phyloP scores from a whole-genome alignment of 2,888 invertebrate species.

The Morpho achilles region DNA sequence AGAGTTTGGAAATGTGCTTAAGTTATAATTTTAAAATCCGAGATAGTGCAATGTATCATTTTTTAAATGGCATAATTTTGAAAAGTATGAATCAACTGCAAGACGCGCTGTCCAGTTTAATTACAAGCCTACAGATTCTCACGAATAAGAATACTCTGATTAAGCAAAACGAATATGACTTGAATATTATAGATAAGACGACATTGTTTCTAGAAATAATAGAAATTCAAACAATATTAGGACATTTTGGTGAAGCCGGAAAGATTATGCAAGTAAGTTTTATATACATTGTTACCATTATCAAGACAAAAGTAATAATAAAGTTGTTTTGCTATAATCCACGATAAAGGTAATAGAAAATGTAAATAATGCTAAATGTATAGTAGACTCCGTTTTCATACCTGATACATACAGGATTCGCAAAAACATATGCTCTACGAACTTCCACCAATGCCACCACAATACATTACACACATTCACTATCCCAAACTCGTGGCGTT shows the following conservation, averaged over 20 bases:
- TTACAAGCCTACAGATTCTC: conserved; percentile 84
- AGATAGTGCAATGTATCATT: conserved; percentile 94
- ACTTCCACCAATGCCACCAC: too few relatives aligned
- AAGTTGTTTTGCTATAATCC: too few relatives aligned
- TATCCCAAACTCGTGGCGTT: too few relatives aligned
- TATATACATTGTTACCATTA: background rate
- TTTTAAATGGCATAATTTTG: conserved; percentile 90
- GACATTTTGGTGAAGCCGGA: conserved; percentile 88
- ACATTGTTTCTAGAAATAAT: conserved; percentile 93
- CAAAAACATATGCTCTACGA: too few relatives aligned
- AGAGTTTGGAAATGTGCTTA: conserved; percentile 92
- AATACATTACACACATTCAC: too few relatives aligned
- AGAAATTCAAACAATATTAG: conserved; percentile 84
- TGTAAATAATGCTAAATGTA: too few relatives aligned
- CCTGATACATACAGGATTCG: too few relatives aligned
- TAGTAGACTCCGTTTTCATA: too few relatives aligned
- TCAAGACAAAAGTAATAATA: too few relatives aligned
- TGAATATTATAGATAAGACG: conserved; percentile 87
- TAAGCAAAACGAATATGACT: conserved; percentile 56
- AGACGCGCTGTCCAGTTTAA: conserved; percentile 86
- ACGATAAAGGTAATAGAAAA: too few relatives aligned
- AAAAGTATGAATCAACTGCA: conserved; percentile 85
- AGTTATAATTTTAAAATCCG: conserved; percentile 96
- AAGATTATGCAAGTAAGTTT: conserved; percentile 84
- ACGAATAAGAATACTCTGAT: conserved; percentile 54